A percentile compares a stretch with the other conserved stretches of the same genome.
Conservation (phyloP, 1,140 invertebrate species). For the Drosophila equinoxialis region DNA sequence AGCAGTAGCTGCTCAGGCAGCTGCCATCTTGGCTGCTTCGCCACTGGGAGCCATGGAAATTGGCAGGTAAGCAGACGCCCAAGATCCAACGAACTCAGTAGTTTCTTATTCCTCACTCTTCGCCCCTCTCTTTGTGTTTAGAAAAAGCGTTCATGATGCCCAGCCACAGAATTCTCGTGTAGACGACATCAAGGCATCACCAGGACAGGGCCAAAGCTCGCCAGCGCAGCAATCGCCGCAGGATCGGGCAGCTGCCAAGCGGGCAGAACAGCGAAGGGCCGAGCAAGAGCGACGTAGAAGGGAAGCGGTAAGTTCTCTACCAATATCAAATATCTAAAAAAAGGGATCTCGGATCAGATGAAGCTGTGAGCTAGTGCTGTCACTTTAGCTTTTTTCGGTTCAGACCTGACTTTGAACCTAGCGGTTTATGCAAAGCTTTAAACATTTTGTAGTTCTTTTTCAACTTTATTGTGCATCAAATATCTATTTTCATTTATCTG, state of each 20-base stretch:
- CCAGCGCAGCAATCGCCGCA: constrained; percentile 86
- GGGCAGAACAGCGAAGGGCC: constrained; percentile 90
- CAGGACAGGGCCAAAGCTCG: constrained; percentile 82
- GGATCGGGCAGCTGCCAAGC: constrained; percentile 88
- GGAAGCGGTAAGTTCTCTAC: constrained; percentile 90
- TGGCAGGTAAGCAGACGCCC: constrained; percentile 59
- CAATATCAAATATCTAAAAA: too few species aligned
- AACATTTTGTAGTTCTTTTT: too few species aligned
- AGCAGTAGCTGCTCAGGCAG: constrained; percentile 68
- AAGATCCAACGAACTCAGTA: too few species aligned
- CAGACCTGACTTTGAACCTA: too few species aligned
- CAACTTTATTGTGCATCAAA: too few species aligned
- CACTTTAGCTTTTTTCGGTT: too few species aligned
- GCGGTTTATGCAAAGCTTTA: too few species aligned
- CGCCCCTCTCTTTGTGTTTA: constrained; percentile 43
- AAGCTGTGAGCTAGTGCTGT: too few species aligned
- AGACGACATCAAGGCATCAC: constrained; percentile 85
- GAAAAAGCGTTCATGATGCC: constrained; percentile 84
- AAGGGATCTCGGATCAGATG: too few species aligned
- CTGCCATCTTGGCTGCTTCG: constrained; percentile 64
- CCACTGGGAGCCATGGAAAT: constrained; percentile 78
- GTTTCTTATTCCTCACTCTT: constrained; percentile 1
- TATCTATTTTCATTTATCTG: too few species aligned
- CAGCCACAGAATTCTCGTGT: constrained; percentile 81
- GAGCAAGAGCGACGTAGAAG: constrained; percentile 95